These are phyloP conservation scores for Diarsia brunnea DNA, from an alignment of 2,888 invertebrate species.

Conservation along the genomic window DNA sequence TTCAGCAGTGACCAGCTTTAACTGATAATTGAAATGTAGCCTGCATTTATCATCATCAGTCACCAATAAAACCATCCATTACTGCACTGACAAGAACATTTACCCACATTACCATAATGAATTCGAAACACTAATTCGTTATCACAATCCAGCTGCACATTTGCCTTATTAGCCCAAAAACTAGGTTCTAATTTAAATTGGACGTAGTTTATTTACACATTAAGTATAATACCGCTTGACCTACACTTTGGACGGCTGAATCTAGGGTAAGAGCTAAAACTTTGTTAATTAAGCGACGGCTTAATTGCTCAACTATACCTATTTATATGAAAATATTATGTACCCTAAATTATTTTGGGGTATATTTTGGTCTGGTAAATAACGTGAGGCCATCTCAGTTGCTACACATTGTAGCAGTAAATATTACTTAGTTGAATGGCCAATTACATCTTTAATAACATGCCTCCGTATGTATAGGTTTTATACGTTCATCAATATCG, in stretches of 20 bases:
- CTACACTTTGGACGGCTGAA: constrained; percentile 56
- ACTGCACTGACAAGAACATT: constrained; percentile 32
- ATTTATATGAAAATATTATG: constrained; percentile 46
- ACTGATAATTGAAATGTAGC: background rate
- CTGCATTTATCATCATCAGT: constrained; percentile 7
- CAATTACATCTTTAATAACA: background rate
- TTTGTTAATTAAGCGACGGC: constrained; percentile 67
- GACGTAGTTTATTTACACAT: constrained; percentile 50
- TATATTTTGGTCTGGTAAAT: constrained; percentile 6
- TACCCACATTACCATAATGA: constrained; percentile 45
- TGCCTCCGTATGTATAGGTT: background rate
- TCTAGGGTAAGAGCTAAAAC: constrained; percentile 66
- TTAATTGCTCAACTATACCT: constrained; percentile 58
- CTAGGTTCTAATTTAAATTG: constrained; percentile 40
- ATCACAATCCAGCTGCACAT: constrained; percentile 28
- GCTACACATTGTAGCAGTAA: background rate
- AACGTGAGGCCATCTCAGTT: background rate
- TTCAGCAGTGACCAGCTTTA: background rate
- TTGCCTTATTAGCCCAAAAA: constrained; percentile 51
- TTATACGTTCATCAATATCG: background rate
- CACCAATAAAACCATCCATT: constrained; percentile 46
- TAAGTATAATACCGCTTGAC: constrained; percentile 49
- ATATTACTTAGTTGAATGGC: background rate
- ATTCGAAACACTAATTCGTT: constrained; percentile 41
- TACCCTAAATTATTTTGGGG: constrained; percentile 37